Conservation (phyloP, 2,113 vertebrate genomes). For the Nettapus auritus region DNA sequence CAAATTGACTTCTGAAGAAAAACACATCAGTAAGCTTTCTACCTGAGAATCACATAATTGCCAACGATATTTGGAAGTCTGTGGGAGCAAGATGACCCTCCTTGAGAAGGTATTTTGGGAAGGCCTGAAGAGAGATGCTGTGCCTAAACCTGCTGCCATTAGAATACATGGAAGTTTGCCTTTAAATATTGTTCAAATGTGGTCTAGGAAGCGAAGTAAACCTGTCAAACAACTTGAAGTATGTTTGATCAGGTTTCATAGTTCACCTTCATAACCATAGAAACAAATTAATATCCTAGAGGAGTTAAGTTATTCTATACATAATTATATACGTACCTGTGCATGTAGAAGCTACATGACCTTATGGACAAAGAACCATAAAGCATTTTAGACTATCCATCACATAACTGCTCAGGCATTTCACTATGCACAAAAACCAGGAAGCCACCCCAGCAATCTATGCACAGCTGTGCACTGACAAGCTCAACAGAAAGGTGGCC, state of each 20-base stretch:
- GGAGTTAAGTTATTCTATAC: not conserved
- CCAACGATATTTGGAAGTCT: not conserved
- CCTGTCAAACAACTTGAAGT: not conserved
- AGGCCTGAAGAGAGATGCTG: not conserved
- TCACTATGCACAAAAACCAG: not conserved
- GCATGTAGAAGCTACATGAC: not conserved
- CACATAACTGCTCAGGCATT: not conserved
- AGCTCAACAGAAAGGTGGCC: constrained; percentile 35
- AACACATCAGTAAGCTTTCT: not conserved
- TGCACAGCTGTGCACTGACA: constrained; percentile 6
- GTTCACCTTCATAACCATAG: not conserved
- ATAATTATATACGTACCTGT: not conserved
- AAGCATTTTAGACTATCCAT: not conserved
- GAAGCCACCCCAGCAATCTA: not conserved
- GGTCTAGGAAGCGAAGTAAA: not conserved
- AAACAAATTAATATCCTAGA: not conserved
- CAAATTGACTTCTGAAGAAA: not conserved
- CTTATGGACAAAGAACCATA: not conserved
- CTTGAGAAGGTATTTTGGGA: not conserved
- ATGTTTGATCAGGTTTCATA: not conserved
- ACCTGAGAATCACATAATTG: not conserved
- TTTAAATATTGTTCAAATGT: not conserved
- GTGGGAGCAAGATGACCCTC: not conserved
- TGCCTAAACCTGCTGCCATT: not conserved
- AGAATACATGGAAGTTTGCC: not conserved